Conservation (phyloP, 2,797 vertebrate genomes). For the Pelochelys cantorii region DNA sequence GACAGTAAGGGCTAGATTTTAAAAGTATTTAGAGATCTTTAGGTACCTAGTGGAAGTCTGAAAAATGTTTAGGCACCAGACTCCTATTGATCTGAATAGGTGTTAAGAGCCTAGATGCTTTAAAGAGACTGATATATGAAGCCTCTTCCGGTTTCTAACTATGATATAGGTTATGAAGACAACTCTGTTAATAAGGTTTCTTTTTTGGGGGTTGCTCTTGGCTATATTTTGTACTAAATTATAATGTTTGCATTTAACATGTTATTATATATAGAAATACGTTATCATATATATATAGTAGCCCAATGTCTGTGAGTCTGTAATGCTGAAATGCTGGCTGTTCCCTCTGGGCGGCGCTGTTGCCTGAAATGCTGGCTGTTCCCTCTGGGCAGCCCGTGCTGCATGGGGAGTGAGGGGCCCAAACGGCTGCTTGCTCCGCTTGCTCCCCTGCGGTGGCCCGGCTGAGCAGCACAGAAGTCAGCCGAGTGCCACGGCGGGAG, state of each 20-base stretch:
- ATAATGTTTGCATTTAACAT: accelerated
- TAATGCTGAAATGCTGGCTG: too few species aligned
- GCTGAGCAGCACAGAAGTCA: too few species aligned
- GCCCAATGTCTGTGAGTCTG: too few species aligned
- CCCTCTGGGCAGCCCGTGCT: too few species aligned
- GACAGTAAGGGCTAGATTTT: background rate
- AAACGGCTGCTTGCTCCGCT: too few species aligned
- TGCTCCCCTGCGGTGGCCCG: too few species aligned
- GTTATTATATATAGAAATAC: too few species aligned
- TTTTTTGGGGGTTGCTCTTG: background rate
- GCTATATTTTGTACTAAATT: background rate
- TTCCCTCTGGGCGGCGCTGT: too few species aligned
- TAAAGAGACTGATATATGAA: background rate
- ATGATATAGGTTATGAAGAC: background rate
- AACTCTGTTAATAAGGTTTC: accelerated
- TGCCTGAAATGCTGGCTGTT: too few species aligned
- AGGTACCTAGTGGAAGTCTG: background rate
- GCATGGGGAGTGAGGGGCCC: too few species aligned
- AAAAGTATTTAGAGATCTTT: background rate
- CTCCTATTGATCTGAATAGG: background rate
- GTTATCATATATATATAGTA: too few species aligned
- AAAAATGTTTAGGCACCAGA: background rate
- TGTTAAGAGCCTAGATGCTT: background rate
- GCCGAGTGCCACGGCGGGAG: too few species aligned
- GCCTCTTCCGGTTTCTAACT: background rate